Percentiles rank a stretch among this genome's conserved stretches.
Conservation (phyloP, 2,113 vertebrate species). For the Coregonus clupeaformis region DNA sequence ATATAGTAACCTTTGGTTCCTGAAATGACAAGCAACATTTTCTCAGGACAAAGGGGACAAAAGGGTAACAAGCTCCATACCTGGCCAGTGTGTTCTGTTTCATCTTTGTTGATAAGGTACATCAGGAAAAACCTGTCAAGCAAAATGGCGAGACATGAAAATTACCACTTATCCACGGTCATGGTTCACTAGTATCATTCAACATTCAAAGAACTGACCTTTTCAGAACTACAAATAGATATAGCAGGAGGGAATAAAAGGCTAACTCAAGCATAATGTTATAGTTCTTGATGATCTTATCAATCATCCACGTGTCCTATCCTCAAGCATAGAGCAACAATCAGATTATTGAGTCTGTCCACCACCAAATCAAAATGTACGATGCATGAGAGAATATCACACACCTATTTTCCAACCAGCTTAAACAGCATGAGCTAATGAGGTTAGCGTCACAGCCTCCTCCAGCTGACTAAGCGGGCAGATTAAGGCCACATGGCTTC, state of each 20-base stretch:
- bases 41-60: background rate
- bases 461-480: background rate
- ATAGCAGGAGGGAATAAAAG: background rate
- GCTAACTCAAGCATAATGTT: background rate
- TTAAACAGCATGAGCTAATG: background rate
- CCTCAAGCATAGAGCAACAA: background rate
- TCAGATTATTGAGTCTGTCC: background rate
- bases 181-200: background rate
- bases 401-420: background rate
- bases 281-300: background rate
- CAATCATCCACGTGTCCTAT: background rate
- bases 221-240: background rate
- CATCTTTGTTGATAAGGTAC: constrained; percentile 99
- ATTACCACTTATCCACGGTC: background rate
- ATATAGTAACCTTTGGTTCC: too few species aligned
- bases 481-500: background rate
- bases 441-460: background rate
- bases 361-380: background rate
- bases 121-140: constrained; percentile 93
- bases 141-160: background rate
- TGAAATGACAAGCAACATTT: background rate
- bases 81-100: constrained; percentile 98
- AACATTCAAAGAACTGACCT: background rate
- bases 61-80: constrained; percentile 54
- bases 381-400: background rate